Conservation (phyloP, 1,140 invertebrate species). For the Drosophila sproati region DNA sequence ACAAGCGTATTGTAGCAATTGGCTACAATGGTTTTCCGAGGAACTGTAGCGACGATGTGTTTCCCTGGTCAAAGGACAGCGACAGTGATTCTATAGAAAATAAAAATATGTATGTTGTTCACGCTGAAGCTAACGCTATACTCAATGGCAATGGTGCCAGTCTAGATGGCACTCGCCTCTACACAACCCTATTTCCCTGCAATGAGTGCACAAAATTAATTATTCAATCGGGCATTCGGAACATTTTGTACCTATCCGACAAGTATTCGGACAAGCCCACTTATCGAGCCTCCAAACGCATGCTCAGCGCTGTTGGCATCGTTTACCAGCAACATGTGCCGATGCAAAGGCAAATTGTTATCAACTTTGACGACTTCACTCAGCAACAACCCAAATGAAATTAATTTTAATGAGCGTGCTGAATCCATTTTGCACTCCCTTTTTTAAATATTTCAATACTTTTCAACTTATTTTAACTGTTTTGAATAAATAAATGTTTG, state of each 20-base stretch:
- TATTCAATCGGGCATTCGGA: constrained; percentile 96
- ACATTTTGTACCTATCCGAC: constrained; percentile 92
- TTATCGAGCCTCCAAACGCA: constrained; percentile 90
- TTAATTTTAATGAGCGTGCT: background rate
- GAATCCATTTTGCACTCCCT: too few species aligned
- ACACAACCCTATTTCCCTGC: constrained; percentile 96
- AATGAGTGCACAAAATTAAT: constrained; percentile 99
- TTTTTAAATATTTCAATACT: background rate
- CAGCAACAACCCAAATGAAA: constrained; percentile 9
- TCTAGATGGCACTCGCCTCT: constrained; percentile 92
- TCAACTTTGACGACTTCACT: constrained; percentile 53
- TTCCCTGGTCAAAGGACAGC: constrained; percentile 91
- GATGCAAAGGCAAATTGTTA: constrained; percentile 47
- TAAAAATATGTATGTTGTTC: constrained; percentile 97
- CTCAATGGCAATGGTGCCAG: constrained; percentile 94
- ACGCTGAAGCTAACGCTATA: constrained; percentile 98
- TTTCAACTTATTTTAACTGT: background rate
- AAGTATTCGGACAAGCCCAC: constrained; percentile 89
- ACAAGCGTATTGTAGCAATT: constrained; percentile 96
- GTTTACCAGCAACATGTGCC: constrained; percentile 84
- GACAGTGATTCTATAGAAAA: constrained; percentile 86
- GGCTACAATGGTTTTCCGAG: constrained; percentile 98
- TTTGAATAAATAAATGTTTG: background rate
- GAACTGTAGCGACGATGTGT: constrained; percentile 94
- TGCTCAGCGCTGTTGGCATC: constrained; percentile 92